These are phyloP conservation scores for Theonella swinhoei DNA, from an alignment of 37 sponge, comb jelly and placozoan genomes.

Conservation along the genomic window DNA sequence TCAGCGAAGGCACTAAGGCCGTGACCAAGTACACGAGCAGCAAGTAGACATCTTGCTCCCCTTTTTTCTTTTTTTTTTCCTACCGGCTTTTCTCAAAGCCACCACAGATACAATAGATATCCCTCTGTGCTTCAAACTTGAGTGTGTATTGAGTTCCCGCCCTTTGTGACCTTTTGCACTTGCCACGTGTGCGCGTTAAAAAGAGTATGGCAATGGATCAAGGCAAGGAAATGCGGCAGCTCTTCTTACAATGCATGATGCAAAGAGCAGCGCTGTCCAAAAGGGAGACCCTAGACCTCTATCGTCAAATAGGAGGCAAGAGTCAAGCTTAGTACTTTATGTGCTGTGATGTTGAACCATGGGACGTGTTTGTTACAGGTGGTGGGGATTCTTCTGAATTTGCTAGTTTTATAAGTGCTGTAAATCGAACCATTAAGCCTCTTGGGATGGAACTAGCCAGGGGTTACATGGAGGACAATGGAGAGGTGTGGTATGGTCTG, in stretches of 20 bases:
- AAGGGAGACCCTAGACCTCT: neutral
- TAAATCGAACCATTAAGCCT: slow-evolving; percentile 40
- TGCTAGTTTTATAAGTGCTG: neutral
- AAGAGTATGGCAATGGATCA: no score
- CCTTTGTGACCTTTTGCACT: neutral
- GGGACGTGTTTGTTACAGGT: neutral
- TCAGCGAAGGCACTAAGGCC: slow-evolving; percentile 94
- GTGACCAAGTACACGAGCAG: slow-evolving; percentile 72
- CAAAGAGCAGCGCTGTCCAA: neutral
- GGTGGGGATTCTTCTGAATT: neutral
- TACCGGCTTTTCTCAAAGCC: no score
- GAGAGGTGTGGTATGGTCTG: slow-evolving; percentile 38
- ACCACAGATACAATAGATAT: no score
- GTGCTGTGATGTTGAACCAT: no score
- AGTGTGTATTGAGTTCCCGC: neutral
- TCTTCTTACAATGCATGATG: slow-evolving; percentile 32
- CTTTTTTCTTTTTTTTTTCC: neutral
- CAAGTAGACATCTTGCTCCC: slow-evolving; percentile 12
- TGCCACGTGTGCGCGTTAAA: no score
- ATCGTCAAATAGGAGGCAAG: neutral
- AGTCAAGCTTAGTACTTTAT: neutral
- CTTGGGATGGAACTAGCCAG: slow-evolving; percentile 33
- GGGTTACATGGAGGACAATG: slow-evolving; percentile 44
- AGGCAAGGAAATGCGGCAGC: no score
- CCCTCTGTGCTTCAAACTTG: neutral